phyloP scores from a whole-genome alignment of 1,140 invertebrate genomes.

The Drosophila malerkotliana region DNA sequence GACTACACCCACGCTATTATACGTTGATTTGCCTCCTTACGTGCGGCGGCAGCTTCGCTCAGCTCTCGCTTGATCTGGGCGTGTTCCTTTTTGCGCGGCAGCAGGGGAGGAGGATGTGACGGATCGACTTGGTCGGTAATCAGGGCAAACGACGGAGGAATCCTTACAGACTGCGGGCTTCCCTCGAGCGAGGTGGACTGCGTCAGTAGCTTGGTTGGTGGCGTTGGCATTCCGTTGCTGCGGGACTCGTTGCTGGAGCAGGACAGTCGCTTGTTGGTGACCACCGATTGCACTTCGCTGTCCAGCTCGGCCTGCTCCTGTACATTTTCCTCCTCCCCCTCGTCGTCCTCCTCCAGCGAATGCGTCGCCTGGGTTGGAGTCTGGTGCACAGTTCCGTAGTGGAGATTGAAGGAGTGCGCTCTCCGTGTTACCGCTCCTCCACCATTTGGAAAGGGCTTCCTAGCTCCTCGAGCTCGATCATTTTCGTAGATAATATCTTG shows the following conservation, averaged over 20 bases:
- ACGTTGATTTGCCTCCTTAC: constrained; percentile 85
- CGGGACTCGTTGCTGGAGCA: constrained; percentile 71
- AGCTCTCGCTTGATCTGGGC: constrained; percentile 84
- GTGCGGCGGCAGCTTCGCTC: constrained; percentile 84
- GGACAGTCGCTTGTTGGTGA: constrained; percentile 57
- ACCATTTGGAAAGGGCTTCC: constrained; percentile 69
- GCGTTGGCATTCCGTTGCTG: constrained; percentile 43
- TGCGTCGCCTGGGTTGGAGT: constrained; percentile 58
- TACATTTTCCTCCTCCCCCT: constrained; percentile 24
- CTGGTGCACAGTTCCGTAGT: constrained; percentile 78
- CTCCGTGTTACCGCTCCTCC: constrained; percentile 38
- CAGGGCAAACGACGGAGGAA: constrained; percentile 68
- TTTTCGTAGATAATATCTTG: constrained; percentile 82
- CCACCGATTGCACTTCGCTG: constrained; percentile 22
- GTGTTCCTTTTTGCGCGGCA: constrained; percentile 67
- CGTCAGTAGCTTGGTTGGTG: neutral
- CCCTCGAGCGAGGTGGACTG: constrained; percentile 1
- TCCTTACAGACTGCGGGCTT: constrained; percentile 24
- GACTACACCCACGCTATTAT: constrained; percentile 85
- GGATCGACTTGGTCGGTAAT: constrained; percentile 43
- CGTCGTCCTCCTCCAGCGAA: constrained; percentile 68
- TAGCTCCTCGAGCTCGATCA: constrained; percentile 57
- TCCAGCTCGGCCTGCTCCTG: constrained; percentile 39
- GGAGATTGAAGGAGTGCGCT: constrained; percentile 70
- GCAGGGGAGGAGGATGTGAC: constrained; percentile 56